Evolutionary conservation across 1,140 invertebrate species (phyloP).

Genomic region (Drosophila elegans): DNA sequence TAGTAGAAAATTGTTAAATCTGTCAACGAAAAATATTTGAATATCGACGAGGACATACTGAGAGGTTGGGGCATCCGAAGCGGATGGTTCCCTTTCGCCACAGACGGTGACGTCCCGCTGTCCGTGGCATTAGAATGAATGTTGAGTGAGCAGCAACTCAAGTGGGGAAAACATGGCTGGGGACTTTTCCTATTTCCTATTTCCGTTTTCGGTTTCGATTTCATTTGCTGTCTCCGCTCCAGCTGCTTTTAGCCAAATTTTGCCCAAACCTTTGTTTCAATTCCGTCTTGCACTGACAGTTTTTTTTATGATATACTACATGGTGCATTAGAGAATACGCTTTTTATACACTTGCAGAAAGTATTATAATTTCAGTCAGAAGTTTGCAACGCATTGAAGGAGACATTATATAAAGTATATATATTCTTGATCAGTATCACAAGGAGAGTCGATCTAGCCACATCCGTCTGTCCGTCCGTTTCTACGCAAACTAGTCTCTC

Average conservation of each 20-base stretch:
- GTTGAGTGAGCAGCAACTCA: conserved; percentile 70
- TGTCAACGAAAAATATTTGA: conserved; percentile 76
- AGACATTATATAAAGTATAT: too few relatives aligned
- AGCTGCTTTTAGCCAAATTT: neutral
- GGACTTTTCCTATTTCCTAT: conserved; percentile 24
- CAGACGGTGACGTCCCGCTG: conserved; percentile 29
- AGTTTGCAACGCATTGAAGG: too few relatives aligned
- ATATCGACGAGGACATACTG: conserved; percentile 47
- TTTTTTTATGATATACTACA: too few relatives aligned
- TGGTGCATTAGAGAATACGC: too few relatives aligned
- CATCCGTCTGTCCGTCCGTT: too few relatives aligned
- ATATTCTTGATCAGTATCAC: too few relatives aligned
- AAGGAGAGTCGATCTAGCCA: too few relatives aligned
- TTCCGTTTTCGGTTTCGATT: conserved; percentile 71
- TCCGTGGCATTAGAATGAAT: conserved; percentile 59
- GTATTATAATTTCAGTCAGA: too few relatives aligned
- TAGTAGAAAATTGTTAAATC: conserved; percentile 76
- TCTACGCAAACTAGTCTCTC: too few relatives aligned
- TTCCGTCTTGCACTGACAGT: conserved; percentile 1
- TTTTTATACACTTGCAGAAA: too few relatives aligned
- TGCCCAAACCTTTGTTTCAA: conserved; percentile 19
- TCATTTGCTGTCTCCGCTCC: conserved; percentile 51
- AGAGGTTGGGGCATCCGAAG: neutral
- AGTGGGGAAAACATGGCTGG: conserved; percentile 46
- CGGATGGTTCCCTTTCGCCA: conserved; percentile 23